Conservation (phyloP, 2,888 invertebrate genomes). For the Pantelozetes paolii region DNA sequence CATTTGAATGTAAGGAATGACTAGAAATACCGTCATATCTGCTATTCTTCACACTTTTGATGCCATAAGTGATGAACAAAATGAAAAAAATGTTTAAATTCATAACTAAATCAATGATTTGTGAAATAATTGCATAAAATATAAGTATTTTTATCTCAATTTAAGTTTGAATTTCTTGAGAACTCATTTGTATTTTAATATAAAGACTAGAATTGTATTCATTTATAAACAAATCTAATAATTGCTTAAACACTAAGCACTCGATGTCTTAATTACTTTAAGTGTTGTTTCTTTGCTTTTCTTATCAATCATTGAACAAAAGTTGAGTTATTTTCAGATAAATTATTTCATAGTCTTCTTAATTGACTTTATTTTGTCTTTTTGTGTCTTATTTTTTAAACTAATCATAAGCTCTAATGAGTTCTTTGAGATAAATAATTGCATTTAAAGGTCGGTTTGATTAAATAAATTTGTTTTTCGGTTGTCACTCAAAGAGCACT, state of each 20-base stretch:
- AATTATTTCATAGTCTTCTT: neutral
- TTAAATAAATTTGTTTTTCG: too few species aligned
- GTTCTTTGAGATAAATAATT: neutral
- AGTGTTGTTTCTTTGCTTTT: conserved; percentile 20
- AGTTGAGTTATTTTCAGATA: neutral
- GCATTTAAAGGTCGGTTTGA: neutral
- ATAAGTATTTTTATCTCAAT: neutral
- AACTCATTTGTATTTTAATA: conserved; percentile 4
- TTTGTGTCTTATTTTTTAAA: neutral
- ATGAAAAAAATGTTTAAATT: neutral
- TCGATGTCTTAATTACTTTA: neutral
- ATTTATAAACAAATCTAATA: neutral
- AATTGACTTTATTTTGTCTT: neutral
- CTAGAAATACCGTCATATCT: conserved; percentile 6
- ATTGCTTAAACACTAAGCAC: neutral
- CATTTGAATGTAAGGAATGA: neutral
- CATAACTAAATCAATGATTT: neutral
- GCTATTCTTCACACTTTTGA: neutral
- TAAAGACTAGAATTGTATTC: neutral
- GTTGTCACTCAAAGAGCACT: too few species aligned
- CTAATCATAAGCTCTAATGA: neutral
- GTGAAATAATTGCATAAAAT: too few species aligned
- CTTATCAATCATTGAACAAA: neutral
- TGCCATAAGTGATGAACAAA: neutral
- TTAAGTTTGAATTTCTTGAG: neutral